Evolutionary conservation across 2,797 vertebrate species (phyloP).

Genomic region (Gallinago stenura): DNA sequence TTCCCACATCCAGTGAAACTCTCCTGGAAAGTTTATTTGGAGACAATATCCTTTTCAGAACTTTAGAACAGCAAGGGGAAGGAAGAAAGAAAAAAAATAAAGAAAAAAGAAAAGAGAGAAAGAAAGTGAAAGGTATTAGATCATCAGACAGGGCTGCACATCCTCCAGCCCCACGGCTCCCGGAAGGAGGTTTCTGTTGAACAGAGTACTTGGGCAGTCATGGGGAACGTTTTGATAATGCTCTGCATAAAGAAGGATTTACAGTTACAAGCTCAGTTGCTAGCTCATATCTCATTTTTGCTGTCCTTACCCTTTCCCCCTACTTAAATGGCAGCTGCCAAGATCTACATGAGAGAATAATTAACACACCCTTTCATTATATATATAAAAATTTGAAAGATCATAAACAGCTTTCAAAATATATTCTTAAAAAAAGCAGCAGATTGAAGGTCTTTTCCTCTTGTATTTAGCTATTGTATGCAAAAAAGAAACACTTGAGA

Average conservation of each 20-base stretch:
- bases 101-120: too few relatives aligned
- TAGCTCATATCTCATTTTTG: neutral
- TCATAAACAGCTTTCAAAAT: neutral
- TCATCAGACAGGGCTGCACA: neutral
- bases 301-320: neutral
- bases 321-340: neutral
- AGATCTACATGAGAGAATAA: neutral
- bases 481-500: neutral
- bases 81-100: rapidly evolving
- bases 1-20: neutral
- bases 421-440: neutral
- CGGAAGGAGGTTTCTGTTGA: neutral
- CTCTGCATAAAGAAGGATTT: neutral
- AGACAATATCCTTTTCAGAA: neutral
- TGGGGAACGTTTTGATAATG: neutral
- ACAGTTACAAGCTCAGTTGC: neutral
- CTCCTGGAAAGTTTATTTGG: neutral
- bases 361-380: neutral
- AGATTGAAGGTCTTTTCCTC: neutral
- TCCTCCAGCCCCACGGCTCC: neutral
- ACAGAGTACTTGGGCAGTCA: neutral
- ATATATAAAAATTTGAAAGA: neutral
- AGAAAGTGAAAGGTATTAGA: neutral
- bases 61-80: neutral
- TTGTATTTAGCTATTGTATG: neutral